Evolutionary conservation across 1,140 invertebrate species (phyloP), one percentile per base, ranked within the genome.

Genomic region (Trichonephila inaurata): DNA sequence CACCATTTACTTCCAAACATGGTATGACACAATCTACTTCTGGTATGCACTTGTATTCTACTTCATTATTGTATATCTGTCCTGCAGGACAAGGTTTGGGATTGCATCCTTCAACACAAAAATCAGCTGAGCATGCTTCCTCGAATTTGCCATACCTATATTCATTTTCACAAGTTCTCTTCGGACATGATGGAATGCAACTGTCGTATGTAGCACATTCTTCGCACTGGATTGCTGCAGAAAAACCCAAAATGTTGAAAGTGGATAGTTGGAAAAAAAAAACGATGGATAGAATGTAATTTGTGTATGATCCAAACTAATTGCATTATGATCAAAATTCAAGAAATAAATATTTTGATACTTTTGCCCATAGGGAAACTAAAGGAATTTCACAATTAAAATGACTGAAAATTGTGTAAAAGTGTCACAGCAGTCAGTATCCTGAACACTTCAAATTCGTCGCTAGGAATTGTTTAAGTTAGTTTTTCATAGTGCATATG

Each of bases 211-310:
- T 96, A 2, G 97, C 97, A 95, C 98, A 98, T 94, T 97, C 97
- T 95, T 98, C 97, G 95, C 98, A 99, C 95, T 99, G 98, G 95
- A 99, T 97, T 1, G 98, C 98, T 98, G 95, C 95, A 95, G 92
- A 95, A 92, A 66, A 51, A 72, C 62, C 82, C 5, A 58, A 51
- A 51, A 51, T 12, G 10, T 51, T 51, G 51, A 51, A 2, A 10
- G 10, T 51, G 51, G 5, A 51, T 51, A 51, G 5, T 51, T 51
- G 0, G n/a, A 51, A 51, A 51, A 51, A 12, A 51, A 10, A 12
- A 51, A 51, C 10, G 51, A 51, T 10, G 1, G 51, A 51, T 51
- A 51, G 51, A 51, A 51, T 51, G 10, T 51, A 40, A 40, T 40
- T 40, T 40, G 2, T 40, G 2, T 40, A 40, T 40, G 33, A 40